Conservation (phyloP, 2,113 vertebrate genomes). For the Parus major region DNA sequence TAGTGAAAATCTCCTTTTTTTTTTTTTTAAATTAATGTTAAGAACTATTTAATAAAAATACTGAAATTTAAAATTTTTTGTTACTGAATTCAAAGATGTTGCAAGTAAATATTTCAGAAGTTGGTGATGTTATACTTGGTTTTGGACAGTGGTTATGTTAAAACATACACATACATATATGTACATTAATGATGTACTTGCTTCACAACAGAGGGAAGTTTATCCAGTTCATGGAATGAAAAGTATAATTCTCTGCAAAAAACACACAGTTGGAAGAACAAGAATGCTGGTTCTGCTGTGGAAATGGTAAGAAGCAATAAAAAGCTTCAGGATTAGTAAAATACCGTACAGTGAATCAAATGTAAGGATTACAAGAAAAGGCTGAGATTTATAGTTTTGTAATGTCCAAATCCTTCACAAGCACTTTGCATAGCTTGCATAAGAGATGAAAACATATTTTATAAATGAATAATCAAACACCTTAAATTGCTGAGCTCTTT, state of each 20-base stretch:
- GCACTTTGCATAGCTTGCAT: neutral
- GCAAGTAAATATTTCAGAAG: neutral
- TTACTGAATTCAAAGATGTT: neutral
- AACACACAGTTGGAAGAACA: constrained; percentile 89
- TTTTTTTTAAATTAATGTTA: neutral
- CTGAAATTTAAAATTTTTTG: neutral
- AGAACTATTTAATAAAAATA: neutral
- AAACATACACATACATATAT: neutral
- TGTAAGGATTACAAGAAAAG: neutral
- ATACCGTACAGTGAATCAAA: neutral
- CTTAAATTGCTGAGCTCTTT: neutral
- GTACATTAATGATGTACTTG: constrained; percentile 4
- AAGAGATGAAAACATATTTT: neutral
- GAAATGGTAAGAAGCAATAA: constrained; percentile 84
- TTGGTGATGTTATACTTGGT: neutral
- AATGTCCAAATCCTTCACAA: neutral
- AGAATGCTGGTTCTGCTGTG: constrained; percentile 80
- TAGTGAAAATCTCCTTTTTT: neutral
- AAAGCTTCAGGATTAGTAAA: neutral
- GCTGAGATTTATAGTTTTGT: neutral
- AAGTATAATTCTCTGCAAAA: constrained; percentile 91
- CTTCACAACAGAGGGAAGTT: constrained; percentile 87
- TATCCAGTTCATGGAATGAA: constrained; percentile 96
- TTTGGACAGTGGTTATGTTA: neutral
- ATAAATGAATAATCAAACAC: neutral